Base-by-base conservation (phyloP, 1,140 invertebrate genomes). In the Globodera rostochiensis region DNA sequence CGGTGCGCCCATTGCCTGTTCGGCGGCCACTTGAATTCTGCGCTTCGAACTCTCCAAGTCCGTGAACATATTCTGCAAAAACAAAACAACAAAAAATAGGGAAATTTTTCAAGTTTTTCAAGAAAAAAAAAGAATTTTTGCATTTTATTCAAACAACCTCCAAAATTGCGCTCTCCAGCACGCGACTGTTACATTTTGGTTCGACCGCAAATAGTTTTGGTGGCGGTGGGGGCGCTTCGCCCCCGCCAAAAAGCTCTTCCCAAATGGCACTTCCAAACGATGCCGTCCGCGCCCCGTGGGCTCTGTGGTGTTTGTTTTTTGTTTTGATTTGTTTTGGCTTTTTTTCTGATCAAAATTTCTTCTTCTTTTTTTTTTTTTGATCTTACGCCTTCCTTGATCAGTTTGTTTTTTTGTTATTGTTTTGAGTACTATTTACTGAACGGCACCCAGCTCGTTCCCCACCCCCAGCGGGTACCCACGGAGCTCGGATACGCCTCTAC, bases 1-100 rank as follows among this genome's bases (percentile, higher is more conserved):
- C 15, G 53, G 5, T 7, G 46, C 5, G 4, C 50, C 21, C 9
- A 73, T 71, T 67, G 9, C 49, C 0, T 47, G 46, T 67, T 82
- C 81, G 19, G 79, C 79, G 25, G 21, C 47, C 8, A 46, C 57
- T 57, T 82, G 80, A 21, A 82, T 82, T 60, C 50, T 79, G 66
- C 81, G 60, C 64, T 82, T 82, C 21, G 81, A 82, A n/a, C 46
- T 36, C 46, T 81, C 78, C 46, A 82, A 70, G 73, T 82, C 67
- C 15, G 60, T n/a, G n/a, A 76, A 82, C 66, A 82, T 82, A 69
- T 80, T 80, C 81, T 82, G 7, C 4, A 79, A 79, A 53, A 50
- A 8, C 0, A 11, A 64, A 64, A 64, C 19, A 64, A 60, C 5
- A 0, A 4, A 64, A 19, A 64, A 64, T 3, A 19, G 19, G 57